These are phyloP conservation scores for Rhincodon typus DNA, from an alignment of 2,797 vertebrate species.

Conservation along the genomic window DNA sequence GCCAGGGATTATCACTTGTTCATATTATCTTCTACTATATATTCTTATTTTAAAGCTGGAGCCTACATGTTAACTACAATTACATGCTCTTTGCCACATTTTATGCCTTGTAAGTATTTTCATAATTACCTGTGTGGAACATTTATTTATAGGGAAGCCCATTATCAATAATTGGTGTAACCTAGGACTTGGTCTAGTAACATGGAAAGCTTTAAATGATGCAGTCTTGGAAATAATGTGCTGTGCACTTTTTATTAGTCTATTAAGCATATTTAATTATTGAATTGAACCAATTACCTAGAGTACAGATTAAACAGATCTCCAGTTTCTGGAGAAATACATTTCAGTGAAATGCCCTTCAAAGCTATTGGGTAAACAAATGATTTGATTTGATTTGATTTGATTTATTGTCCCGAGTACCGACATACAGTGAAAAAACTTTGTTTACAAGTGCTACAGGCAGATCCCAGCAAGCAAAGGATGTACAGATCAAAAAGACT, in stretches of 20 bases:
- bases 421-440: too few species aligned
- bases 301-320: background rate
- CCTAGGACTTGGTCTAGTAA: background rate
- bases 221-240: background rate
- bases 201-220: background rate
- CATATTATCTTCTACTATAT: too few species aligned
- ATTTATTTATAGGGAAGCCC: background rate
- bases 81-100: background rate
- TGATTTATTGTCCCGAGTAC: too few species aligned
- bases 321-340: background rate
- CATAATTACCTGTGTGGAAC: background rate
- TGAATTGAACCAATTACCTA: background rate
- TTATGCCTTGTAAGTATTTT: background rate
- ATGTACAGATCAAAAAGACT: too few species aligned
- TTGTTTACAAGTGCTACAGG: too few species aligned
- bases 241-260: conserved; percentile 1
- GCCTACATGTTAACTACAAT: background rate
- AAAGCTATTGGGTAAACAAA: background rate
- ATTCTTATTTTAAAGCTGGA: background rate
- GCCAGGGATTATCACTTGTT: too few species aligned
- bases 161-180: background rate
- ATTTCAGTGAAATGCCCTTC: background rate
- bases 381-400: background rate
- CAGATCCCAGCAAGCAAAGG: too few species aligned
- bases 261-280: background rate